Evolutionary conservation across 2,797 vertebrate species (phyloP).

Genomic region (Aplochiton taeniatus): DNA sequence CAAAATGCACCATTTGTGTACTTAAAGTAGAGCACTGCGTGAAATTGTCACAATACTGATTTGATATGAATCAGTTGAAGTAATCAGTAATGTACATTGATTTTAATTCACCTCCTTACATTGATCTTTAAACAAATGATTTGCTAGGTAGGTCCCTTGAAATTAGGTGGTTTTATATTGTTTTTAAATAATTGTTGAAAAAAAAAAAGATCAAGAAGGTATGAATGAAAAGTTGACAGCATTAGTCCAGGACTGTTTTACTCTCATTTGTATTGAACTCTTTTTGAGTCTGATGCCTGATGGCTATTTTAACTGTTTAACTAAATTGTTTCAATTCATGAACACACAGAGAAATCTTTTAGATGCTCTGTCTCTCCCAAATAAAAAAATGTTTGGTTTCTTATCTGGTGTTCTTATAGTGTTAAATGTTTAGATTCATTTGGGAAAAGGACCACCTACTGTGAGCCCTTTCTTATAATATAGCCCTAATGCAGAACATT

Average conservation of each 20-base stretch:
- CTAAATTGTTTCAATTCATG: constrained; percentile 26
- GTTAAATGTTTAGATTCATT: constrained; percentile 37
- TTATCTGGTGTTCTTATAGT: constrained; percentile 28
- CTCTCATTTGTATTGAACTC: constrained; percentile 42
- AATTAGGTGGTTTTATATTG: constrained; percentile 22
- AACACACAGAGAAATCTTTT: constrained; percentile 34
- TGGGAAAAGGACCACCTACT: constrained; percentile 20
- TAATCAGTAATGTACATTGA: constrained; percentile 54
- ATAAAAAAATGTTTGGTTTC: constrained; percentile 49
- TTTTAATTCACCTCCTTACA: constrained; percentile 41
- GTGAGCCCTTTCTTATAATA: too few species aligned
- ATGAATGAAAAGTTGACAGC: constrained; percentile 29
- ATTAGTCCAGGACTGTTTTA: constrained; percentile 33
- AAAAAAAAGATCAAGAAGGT: constrained; percentile 22
- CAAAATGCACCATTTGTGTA: constrained; percentile 57
- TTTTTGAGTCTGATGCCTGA: constrained; percentile 11
- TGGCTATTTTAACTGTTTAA: constrained; percentile 30
- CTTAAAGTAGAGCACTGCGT: constrained; percentile 65
- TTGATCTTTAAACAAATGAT: constrained; percentile 40
- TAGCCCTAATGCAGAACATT: too few species aligned
- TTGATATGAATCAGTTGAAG: constrained; percentile 39
- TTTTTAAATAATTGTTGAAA: constrained; percentile 41
- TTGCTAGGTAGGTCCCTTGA: constrained; percentile 38
- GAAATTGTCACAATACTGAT: constrained; percentile 47
- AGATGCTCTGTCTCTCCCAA: constrained; percentile 37